Evolutionary conservation across 2,797 vertebrate species (phyloP).

Genomic region (Gymnoscopelus microlampas): DNA sequence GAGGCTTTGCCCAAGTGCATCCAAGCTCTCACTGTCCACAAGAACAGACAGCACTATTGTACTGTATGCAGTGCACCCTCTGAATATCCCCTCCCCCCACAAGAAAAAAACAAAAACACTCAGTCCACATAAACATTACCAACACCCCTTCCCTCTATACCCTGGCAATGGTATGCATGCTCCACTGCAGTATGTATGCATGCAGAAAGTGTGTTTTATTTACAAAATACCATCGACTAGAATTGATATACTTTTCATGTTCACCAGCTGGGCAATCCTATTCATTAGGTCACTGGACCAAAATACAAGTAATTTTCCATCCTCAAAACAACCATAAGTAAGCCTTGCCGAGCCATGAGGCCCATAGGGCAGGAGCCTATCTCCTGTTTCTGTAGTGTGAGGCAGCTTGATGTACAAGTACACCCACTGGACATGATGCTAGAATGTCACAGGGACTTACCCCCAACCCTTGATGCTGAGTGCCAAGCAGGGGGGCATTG

Average conservation of each 20-base stretch:
- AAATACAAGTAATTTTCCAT: background rate
- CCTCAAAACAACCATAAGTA: no score
- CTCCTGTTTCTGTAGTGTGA: no score
- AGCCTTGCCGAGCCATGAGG: no score
- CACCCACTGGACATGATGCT: no score
- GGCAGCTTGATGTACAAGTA: no score
- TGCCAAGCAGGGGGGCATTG: no score
- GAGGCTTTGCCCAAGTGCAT: slow-evolving; percentile 23
- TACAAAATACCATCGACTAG: slow-evolving; percentile 26
- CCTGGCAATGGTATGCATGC: background rate
- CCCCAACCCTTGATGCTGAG: no score
- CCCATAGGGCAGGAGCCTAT: no score
- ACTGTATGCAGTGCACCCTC: slow-evolving; percentile 6
- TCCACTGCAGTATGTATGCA: slow-evolving; percentile 16
- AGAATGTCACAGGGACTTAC: no score
- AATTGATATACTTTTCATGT: slow-evolving; percentile 2
- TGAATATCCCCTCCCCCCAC: background rate
- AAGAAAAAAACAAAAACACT: slow-evolving; percentile 12
- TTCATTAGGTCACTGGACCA: slow-evolving; percentile 25
- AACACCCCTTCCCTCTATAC: background rate
- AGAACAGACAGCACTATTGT: slow-evolving; percentile 57
- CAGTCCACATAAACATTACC: slow-evolving; percentile 21
- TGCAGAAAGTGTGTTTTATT: slow-evolving; percentile 26
- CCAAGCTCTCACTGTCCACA: slow-evolving; percentile 32
- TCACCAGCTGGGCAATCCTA: slow-evolving; percentile 37